These are phyloP conservation scores for Akabosia matsudoensis DNA, from an alignment of 1,140 invertebrate genomes.

Conservation along the genomic window DNA sequence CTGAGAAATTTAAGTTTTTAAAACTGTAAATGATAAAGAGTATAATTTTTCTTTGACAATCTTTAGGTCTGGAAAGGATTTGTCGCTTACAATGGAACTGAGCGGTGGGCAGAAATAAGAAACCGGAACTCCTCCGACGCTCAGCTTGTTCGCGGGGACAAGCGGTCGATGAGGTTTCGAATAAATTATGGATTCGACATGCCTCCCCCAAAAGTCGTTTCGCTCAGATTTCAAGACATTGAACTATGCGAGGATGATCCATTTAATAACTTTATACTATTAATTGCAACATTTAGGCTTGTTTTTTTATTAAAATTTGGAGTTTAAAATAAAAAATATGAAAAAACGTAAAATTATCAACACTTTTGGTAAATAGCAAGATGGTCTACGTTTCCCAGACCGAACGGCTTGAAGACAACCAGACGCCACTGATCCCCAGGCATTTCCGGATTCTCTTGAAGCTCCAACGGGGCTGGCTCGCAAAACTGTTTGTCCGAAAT, in stretches of 20 bases:
- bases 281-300: neutral
- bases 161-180: conserved; percentile 13
- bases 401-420: conserved; percentile 27
- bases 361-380: conserved; percentile 32
- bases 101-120: neutral
- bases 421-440: conserved; percentile 31
- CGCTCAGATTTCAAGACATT: conserved; percentile 21
- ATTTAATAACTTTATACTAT: neutral
- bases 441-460: conserved; percentile 27
- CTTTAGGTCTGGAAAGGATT: conserved; percentile 16
- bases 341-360: neutral
- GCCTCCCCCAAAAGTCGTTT: neutral
- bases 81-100: neutral
- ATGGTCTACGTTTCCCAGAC: conserved; percentile 34
- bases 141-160: neutral
- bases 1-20: neutral
- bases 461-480: conserved; percentile 37
- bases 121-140: conserved; percentile 13
- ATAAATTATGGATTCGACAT: conserved; percentile 7
- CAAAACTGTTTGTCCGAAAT: conserved; percentile 26
- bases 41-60: neutral
- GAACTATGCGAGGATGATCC: neutral
- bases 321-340: neutral
- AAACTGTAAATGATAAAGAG: neutral
- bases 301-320: neutral